Evolutionary conservation across 2,888 invertebrate genomes (phyloP).

Genomic region (Caenorhabditis afra): DNA sequence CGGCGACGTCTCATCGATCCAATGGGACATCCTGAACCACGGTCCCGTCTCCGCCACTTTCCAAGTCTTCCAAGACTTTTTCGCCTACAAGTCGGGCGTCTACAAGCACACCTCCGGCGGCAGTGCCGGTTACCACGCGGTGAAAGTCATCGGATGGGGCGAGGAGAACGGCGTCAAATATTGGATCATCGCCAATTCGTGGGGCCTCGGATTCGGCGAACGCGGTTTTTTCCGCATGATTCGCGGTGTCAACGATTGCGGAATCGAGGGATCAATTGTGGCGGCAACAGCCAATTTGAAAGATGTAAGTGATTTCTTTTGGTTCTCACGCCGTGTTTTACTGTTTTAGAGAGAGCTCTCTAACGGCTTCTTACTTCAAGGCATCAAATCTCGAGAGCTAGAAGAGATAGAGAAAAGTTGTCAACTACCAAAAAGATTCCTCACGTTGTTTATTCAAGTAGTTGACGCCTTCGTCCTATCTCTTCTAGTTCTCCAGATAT

Average conservation of each 20-base stretch:
- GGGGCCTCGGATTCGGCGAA: constrained; percentile 94
- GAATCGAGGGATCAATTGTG: constrained; percentile 14
- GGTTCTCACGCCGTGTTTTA: too few species aligned
- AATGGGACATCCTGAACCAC: constrained; percentile 84
- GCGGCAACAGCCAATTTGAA: neutral
- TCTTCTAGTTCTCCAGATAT: too few species aligned
- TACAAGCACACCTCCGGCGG: constrained; percentile 85
- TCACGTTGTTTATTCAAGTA: too few species aligned
- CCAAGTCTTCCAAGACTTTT: constrained; percentile 29
- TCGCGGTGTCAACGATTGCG: constrained; percentile 19
- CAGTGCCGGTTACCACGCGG: constrained; percentile 88
- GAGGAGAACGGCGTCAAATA: constrained; percentile 85
- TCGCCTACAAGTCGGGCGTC: constrained; percentile 25
- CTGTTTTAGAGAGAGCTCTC: too few species aligned
- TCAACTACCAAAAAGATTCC: too few species aligned
- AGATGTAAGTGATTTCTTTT: too few species aligned
- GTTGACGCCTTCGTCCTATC: too few species aligned
- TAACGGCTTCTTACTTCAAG: too few species aligned
- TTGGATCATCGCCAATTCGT: constrained; percentile 93
- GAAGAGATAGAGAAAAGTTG: too few species aligned
- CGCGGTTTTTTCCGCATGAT: constrained; percentile 79
- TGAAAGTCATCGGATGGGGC: constrained; percentile 82
- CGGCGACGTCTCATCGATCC: constrained; percentile 63
- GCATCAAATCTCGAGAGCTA: too few species aligned
- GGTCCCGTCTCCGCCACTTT: constrained; percentile 54